Conservation (phyloP, 2,888 invertebrate genomes). For the Agonopterix arenella region DNA sequence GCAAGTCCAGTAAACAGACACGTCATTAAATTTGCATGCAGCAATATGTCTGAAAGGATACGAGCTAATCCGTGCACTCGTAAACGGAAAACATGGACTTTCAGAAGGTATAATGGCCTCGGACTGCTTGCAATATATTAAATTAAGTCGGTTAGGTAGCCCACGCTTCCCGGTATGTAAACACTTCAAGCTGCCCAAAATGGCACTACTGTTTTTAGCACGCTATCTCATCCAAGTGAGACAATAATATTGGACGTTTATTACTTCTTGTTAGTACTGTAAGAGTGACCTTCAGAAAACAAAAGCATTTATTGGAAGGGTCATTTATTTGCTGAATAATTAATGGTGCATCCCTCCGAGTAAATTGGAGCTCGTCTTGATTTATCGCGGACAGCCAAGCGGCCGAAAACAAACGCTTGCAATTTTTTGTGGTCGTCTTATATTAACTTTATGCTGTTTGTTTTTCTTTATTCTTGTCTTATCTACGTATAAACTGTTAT, state of each 20-base stretch:
- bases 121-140: slow-evolving; percentile 9
- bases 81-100: slow-evolving; percentile 34
- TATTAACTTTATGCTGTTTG: too few species aligned
- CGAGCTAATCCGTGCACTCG: slow-evolving; percentile 34
- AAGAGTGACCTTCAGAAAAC: slow-evolving; percentile 4
- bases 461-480: too few species aligned
- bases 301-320: slow-evolving; percentile 9
- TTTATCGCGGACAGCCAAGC: too few species aligned
- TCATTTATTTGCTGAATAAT: slow-evolving; percentile 18
- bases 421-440: too few species aligned
- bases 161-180: not conserved
- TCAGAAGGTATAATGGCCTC: slow-evolving; percentile 35
- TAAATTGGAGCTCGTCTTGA: too few species aligned
- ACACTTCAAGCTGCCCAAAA: slow-evolving; percentile 1
- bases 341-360: slow-evolving; percentile 16
- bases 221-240: not conserved
- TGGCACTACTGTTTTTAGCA: slow-evolving; percentile 1
- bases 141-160: slow-evolving; percentile 5
- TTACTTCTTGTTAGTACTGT: not conserved
- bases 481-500: too few species aligned
- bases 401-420: too few species aligned
- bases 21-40: slow-evolving; percentile 45
- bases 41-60: slow-evolving; percentile 49
- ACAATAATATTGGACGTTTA: slow-evolving; percentile 1
- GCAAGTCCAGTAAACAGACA: slow-evolving; percentile 5